These are phyloP conservation scores for Drosophila pseudotakahashii DNA, from an alignment of 2,888 invertebrate species.

Conservation along the genomic window DNA sequence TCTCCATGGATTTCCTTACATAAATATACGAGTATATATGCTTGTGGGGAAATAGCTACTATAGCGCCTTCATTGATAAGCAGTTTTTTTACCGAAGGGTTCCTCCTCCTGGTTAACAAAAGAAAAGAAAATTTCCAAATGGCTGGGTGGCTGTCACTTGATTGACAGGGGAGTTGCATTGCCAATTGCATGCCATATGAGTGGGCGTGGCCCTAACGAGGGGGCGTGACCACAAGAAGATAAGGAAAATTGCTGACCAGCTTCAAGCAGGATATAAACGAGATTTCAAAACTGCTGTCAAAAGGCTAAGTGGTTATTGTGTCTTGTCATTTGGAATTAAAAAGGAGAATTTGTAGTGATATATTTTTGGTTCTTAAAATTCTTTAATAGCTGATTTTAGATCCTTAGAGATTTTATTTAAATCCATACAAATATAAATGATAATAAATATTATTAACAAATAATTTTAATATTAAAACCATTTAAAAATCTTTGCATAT, in stretches of 20 bases:
- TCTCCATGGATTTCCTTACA: slow-evolving; percentile 18
- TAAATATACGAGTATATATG: neutral
- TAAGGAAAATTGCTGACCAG: slow-evolving; percentile 12
- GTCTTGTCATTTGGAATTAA: no score
- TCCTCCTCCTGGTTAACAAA: slow-evolving; percentile 26
- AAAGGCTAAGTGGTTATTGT: neutral
- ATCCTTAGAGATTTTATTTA: no score
- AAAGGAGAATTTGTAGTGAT: no score
- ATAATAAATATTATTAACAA: no score
- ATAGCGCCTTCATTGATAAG: slow-evolving; percentile 53
- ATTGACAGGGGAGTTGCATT: slow-evolving; percentile 59
- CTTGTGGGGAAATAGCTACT: slow-evolving; percentile 44
- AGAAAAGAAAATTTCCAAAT: slow-evolving; percentile 28
- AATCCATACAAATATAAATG: no score
- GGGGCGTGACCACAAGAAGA: slow-evolving; percentile 1
- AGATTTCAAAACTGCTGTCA: neutral
- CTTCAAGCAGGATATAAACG: neutral
- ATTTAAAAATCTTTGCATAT: no score
- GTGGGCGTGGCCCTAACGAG: slow-evolving; percentile 28
- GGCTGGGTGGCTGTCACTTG: slow-evolving; percentile 47
- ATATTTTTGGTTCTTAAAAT: no score
- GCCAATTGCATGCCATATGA: slow-evolving; percentile 34
- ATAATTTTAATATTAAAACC: no score
- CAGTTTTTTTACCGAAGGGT: slow-evolving; percentile 40
- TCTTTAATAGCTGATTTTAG: no score